Conservation (phyloP, 1,140 invertebrate genomes). For the Condylostylus longicornis region DNA sequence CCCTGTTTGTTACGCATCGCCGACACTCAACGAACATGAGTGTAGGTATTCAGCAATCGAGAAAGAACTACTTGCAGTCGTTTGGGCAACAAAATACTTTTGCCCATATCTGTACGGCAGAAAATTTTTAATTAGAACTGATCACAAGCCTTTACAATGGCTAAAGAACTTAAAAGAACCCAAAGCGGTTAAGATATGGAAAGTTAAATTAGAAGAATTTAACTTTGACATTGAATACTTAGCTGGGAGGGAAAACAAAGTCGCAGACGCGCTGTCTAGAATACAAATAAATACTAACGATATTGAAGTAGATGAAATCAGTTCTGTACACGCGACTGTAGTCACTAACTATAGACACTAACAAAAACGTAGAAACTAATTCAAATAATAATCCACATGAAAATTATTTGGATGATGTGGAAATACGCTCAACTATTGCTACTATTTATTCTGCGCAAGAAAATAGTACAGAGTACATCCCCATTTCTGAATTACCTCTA, state of each 20-base stretch:
- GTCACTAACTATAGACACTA: too few relatives aligned
- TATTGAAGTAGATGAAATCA: neutral
- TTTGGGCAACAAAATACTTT: constrained; percentile 34
- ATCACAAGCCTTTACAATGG: constrained; percentile 35
- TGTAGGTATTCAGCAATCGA: constrained; percentile 28
- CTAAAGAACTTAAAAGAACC: constrained; percentile 31
- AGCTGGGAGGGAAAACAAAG: constrained; percentile 18
- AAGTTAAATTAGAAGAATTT: constrained; percentile 31
- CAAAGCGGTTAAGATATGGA: constrained; percentile 34
- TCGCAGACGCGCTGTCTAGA: constrained; percentile 17
- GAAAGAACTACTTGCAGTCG: constrained; percentile 36
- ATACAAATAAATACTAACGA: constrained; percentile 4
- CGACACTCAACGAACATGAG: constrained; percentile 29
- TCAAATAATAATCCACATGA: too few relatives aligned
- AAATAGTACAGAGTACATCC: too few relatives aligned
- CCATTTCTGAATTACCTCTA: too few relatives aligned
- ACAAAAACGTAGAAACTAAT: too few relatives aligned
- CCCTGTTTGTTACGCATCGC: constrained; percentile 28
- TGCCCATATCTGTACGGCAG: constrained; percentile 32
- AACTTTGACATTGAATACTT: constrained; percentile 31
- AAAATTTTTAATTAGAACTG: constrained; percentile 34
- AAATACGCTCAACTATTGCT: too few relatives aligned
- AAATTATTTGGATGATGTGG: too few relatives aligned
- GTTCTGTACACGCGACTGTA: too few relatives aligned
- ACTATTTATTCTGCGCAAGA: too few relatives aligned